A percentile compares a stretch with the other conserved stretches of the same genome.
Evolutionary conservation across 2,113 vertebrate genomes (phyloP).

Genomic region (Nymphicus hollandicus): DNA sequence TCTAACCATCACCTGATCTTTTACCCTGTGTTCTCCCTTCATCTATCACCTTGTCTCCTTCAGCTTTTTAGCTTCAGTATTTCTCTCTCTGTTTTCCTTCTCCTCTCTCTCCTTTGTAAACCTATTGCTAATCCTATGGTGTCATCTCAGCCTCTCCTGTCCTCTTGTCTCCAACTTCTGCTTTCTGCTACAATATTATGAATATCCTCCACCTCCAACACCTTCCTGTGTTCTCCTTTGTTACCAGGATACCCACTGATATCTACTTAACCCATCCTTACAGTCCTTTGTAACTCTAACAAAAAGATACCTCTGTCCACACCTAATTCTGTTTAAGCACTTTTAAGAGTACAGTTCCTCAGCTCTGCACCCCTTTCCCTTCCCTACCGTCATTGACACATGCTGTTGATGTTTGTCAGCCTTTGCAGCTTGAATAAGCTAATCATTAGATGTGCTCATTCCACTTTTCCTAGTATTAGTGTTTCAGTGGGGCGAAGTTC

Average conservation of each 20-base stretch:
- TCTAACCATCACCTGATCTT: neutral
- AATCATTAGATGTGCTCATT: rapidly evolving
- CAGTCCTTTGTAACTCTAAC: neutral
- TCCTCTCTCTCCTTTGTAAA: neutral
- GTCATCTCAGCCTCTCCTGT: neutral
- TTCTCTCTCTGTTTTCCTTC: neutral
- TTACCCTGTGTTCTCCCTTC: neutral
- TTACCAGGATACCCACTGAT: neutral
- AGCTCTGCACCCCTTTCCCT: neutral
- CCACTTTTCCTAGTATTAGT: neutral
- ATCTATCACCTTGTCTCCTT: neutral
- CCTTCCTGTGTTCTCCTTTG: neutral
- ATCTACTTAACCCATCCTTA: neutral
- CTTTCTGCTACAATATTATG: neutral
- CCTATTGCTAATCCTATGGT: neutral
- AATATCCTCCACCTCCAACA: neutral
- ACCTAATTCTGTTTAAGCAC: neutral
- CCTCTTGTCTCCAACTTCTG: neutral
- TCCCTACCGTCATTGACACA: neutral
- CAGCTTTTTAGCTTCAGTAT: neutral
- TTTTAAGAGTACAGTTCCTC: neutral
- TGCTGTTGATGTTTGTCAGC: neutral
- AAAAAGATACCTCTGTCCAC: neutral
- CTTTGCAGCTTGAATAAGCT: neutral
- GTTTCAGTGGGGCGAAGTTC: neutral